phyloP scores from a whole-genome alignment of 1,140 invertebrate species.

The Philopotamus ludificatus region DNA sequence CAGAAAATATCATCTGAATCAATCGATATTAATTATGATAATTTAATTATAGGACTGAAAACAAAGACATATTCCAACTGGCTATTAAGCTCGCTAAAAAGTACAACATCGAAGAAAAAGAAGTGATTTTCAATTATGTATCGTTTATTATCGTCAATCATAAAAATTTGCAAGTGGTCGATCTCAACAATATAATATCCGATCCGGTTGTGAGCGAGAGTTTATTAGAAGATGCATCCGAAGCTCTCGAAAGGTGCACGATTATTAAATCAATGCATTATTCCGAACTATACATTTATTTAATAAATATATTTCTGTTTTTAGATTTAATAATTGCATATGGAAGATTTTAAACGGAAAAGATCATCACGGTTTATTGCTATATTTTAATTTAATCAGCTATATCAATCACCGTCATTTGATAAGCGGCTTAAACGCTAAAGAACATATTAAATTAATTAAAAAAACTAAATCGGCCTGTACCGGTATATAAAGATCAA shows the following conservation, averaged over 20 bases:
- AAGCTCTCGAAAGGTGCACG: conserved; percentile 23
- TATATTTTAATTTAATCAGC: conserved; percentile 33
- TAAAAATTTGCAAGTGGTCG: conserved; percentile 5
- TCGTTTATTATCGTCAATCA: conserved; percentile 30
- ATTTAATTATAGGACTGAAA: conserved; percentile 18
- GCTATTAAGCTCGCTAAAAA: conserved; percentile 33
- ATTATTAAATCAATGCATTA: conserved; percentile 1
- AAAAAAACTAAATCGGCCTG: conserved; percentile 39
- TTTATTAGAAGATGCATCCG: background rate
- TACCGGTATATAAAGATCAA: conserved; percentile 29
- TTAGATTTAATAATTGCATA: conserved; percentile 30
- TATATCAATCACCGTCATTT: conserved; percentile 24
- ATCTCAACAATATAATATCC: conserved; percentile 23
- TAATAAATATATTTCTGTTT: conserved; percentile 19
- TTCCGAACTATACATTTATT: conserved; percentile 12
- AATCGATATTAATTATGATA: no score
- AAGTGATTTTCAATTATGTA: conserved; percentile 32
- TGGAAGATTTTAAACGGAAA: conserved; percentile 30
- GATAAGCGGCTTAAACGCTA: conserved; percentile 29
- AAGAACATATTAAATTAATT: conserved; percentile 37
- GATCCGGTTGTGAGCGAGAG: conserved; percentile 7
- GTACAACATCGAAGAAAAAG: conserved; percentile 28
- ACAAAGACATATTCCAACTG: conserved; percentile 24
- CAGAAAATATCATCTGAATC: no score
- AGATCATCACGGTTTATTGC: conserved; percentile 34